Evolutionary conservation across 2,797 vertebrate species (phyloP), one percentile per base, ranked within the genome.

Genomic region (Nasua narica): DNA sequence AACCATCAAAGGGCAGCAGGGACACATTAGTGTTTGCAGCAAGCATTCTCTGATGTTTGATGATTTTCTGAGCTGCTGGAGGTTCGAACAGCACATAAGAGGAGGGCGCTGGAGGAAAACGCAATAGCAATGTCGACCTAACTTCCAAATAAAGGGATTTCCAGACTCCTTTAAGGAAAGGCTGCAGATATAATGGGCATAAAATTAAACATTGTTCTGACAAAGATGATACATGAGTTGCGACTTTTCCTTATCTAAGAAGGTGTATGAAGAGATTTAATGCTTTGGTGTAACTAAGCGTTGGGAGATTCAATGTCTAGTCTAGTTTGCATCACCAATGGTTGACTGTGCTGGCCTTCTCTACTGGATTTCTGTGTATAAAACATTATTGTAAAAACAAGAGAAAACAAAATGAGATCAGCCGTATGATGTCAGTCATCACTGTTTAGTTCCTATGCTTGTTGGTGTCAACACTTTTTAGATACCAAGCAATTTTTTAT

Each of bases 61-160:
- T 27, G 60, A 37, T 25, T 46, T 70, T 12, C 70, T 62, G 29
- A 87, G 40, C 10, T 35, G 65, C 29, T 23, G 21, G 15, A 5
- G 0, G 18, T 43, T 46, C 13, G 7, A 81, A 29, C 2, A 76
- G 23, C 52, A 40, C 46, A 0, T 0, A 18, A 4, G 18, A 48
- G 3, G 35, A 54, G 2, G 23, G 14, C 6, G 1, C 2, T 58
- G 19, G 58, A 29, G 70, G 23, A 12, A 60, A 77, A 29, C 4
- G 12, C 25, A 18, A 27, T 27, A 27, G 67, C n/a, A 43, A 5
- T 1, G 18, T 2, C 48, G 27, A 72, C 16, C 14, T 82, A 60
- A 60, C 12, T 78, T 96, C 58, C 37, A 76, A 72, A 35, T 40
- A 27, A 50, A 67, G 70, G 21, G 50, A 32, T n/a, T 83, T 78